Base-by-base conservation (phyloP, 1,140 invertebrate species). In the Maniola jurtina region DNA sequence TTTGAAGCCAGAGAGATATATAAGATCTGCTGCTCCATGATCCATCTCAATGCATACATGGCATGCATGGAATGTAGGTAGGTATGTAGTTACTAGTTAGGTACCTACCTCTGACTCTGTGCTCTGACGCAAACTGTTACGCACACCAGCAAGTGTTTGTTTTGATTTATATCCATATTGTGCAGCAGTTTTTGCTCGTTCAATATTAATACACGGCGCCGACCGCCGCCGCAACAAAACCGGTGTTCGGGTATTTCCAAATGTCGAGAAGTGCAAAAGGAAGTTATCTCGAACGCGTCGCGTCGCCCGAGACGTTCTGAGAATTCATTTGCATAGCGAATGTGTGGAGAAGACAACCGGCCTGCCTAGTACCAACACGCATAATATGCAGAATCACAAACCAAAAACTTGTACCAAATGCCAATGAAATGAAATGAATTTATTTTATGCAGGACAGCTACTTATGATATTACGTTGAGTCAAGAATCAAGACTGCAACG, bases 321-420 rank as follows among this genome's bases (percentile, higher is more conserved):
- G 83, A 87, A 87, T 77, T 80, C 69, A 84, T 87, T 84, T 83
- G 74, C 79, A 87, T 87, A 80, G 70, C 71, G 68, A 83, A 87
- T 79, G 76, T 66, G 69, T 25, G 16, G 14, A 52, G 52, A 55
- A 25, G 7, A 7, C 33, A 34, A 55, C 52, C 25, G 52, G 52
- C 16, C 25, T 62, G 40, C 8, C 42, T 62, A 15, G n/a, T 34
- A n/a, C 57, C 50, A 14, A 52, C 6, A 25, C 25, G 25, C 4
- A 25, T 25, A 25, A 25, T 25, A 25, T 25, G 25, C 25, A 25
- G 25, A 25, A 25, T 25, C 25, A 25, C 25, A 25, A 25, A 25
- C 25, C 25, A 25, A 25, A 25, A 25, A 25, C 25, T 25, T 25
- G 25, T 25, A 25, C 25, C 25, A 25, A 25, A 25, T 25, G 25